Conservation (phyloP, 2,888 invertebrate species). For the Epirrhoe tristata region DNA sequence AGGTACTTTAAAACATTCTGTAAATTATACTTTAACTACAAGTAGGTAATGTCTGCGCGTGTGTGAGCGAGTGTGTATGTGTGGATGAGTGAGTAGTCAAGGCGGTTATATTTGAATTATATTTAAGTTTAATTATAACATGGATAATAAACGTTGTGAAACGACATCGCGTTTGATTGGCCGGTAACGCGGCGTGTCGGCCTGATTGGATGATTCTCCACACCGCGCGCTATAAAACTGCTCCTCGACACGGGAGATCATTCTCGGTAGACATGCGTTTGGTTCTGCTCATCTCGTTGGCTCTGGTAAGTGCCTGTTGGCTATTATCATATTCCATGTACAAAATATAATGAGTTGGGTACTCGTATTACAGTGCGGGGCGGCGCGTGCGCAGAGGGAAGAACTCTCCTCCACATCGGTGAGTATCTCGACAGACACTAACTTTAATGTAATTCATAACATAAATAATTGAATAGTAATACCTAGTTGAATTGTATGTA, state of each 20-base stretch:
- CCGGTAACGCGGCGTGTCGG: constrained; percentile 10
- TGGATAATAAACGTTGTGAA: constrained; percentile 47
- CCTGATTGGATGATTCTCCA: constrained; percentile 26
- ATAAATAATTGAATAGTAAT: no score
- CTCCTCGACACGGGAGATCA: background rate
- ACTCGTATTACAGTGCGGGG: no score
- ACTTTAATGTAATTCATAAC: no score
- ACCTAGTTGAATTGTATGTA: no score
- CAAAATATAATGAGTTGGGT: no score
- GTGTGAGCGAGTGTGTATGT: constrained; percentile 11
- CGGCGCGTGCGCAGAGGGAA: no score
- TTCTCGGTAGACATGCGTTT: constrained; percentile 11
- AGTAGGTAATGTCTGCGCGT: constrained; percentile 4
- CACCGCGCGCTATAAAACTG: constrained; percentile 7
- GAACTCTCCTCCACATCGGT: no score
- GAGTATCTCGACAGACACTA: no score
- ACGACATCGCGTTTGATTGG: constrained; percentile 34
- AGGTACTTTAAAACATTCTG: constrained; percentile 10
- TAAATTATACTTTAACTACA: constrained; percentile 12
- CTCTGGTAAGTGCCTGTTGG: constrained; percentile 14
- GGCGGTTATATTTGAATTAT: constrained; percentile 29
- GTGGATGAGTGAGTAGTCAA: constrained; percentile 17
- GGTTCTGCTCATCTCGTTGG: constrained; percentile 17
- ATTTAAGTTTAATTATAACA: constrained; percentile 51
- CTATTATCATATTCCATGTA: no score